Conservation (phyloP, 2,888 invertebrate species). For the Melikaiella ostensackeni region DNA sequence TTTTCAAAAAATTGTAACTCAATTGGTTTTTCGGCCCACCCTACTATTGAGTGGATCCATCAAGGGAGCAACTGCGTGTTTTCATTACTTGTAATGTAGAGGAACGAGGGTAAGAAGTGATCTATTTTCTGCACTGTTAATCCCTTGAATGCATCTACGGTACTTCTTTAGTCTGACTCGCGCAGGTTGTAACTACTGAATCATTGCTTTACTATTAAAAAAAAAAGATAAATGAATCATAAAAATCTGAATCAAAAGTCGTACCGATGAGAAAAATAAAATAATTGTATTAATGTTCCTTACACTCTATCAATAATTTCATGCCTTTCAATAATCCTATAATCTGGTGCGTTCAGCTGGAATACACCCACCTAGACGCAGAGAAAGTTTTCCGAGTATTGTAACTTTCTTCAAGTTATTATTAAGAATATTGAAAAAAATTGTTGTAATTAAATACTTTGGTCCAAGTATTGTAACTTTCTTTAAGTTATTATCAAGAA, state of each 20-base stretch:
- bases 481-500: neutral
- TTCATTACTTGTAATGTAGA: constrained; percentile 1
- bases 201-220: neutral
- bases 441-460: neutral
- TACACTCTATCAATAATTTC: neutral
- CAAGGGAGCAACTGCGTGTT: neutral
- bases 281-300: neutral
- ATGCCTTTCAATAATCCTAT: neutral
- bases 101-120: constrained; percentile 29
- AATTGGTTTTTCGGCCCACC: neutral
- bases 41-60: neutral
- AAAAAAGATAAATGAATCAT: neutral
- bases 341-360: neutral
- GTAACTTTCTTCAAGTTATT: constrained; percentile 7
- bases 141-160: constrained; percentile 10
- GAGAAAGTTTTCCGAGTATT: constrained; percentile 18
- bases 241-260: neutral
- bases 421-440: neutral
- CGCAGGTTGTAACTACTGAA: constrained; percentile 13
- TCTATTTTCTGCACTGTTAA: constrained; percentile 35
- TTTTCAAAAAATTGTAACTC: too few species aligned
- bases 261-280: neutral
- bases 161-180: constrained; percentile 26
- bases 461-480: neutral
- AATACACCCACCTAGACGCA: neutral